phyloP scores from a whole-genome alignment of 2,888 invertebrate species.

The Drosophila flavopinicola region DNA sequence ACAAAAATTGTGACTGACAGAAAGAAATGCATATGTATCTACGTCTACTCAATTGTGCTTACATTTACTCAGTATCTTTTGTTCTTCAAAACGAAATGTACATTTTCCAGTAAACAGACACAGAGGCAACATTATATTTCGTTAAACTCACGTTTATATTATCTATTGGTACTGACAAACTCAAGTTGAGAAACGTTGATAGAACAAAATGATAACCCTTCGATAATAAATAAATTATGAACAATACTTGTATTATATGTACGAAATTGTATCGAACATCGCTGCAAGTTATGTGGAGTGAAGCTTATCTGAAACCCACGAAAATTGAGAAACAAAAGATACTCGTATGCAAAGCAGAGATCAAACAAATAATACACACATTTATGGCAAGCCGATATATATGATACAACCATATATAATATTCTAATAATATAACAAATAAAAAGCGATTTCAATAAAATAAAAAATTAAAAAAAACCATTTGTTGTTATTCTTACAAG shows the following conservation, averaged over 20 bases:
- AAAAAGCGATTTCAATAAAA: slow-evolving; percentile 77
- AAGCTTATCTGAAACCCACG: slow-evolving; percentile 41
- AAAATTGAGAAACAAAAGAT: slow-evolving; percentile 45
- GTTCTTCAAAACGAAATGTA: slow-evolving; percentile 53
- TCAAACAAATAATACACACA: slow-evolving; percentile 63
- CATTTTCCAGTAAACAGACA: slow-evolving; percentile 40
- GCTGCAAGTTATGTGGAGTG: slow-evolving; percentile 27
- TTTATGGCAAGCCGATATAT: slow-evolving; percentile 77
- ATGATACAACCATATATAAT: slow-evolving; percentile 76
- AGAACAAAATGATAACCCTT: slow-evolving; percentile 34
- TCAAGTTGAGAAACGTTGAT: slow-evolving; percentile 23
- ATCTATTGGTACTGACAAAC: slow-evolving; percentile 31
- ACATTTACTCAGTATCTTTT: slow-evolving; percentile 44
- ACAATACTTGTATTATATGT: slow-evolving; percentile 63
- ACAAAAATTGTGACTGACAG: slow-evolving; percentile 65
- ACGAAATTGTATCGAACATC: slow-evolving; percentile 53
- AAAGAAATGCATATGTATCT: slow-evolving; percentile 37
- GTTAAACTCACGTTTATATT: slow-evolving; percentile 44
- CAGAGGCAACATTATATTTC: slow-evolving; percentile 39
- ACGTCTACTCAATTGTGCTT: slow-evolving; percentile 62
- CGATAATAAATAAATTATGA: slow-evolving; percentile 51
- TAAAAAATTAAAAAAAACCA: slow-evolving; percentile 53
- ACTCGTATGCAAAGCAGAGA: slow-evolving; percentile 47
- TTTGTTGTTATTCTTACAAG: neutral
- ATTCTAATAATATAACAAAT: slow-evolving; percentile 72